Base-by-base conservation (phyloP, 1,140 invertebrate species). In the Zaprionus vittiger region DNA sequence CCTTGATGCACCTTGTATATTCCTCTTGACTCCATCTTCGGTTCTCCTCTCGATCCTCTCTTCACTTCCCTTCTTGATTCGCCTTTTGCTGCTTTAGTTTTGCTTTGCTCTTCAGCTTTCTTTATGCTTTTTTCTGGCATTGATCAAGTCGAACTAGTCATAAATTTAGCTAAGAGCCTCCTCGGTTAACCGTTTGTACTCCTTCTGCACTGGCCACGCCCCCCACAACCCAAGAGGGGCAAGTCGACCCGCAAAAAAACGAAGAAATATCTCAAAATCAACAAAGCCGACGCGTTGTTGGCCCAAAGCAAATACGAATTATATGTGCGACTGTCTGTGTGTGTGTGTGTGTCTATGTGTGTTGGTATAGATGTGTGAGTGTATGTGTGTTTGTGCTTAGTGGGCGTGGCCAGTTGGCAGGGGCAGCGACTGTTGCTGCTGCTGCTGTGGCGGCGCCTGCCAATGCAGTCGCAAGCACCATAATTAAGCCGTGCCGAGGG, bases 391-490 rank as follows among this genome's bases (percentile, higher is more conserved):
- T 79, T 84, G 81, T 81, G 76, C 81, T 76, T 69, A 76, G 78
- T 63, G 47, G 86, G 85, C 85, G 84, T 85, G 86, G 79, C 31
- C 68, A 81, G 81, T 56, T 82, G 65, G 73, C 63, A 52, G 47
- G 20, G 47, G 47, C 47, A 52, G 74, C 67, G 61, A 70, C 59
- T 73, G 81, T 59, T 68, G 79, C 37, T 64, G 68, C n/a, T 66
- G 68, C 38, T 60, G 79, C 64, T 54, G 65, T 62, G 70, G 75
- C 82, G 86, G 86, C 81, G 81, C 81, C 84, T 84, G 81, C 68
- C 86, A 77, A 72, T 79, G 86, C 85, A 81, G 82, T 67, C 76
- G 78, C 81, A 84, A 91, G 82, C 83, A 91, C 90, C 91, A 91
- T 90, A 91, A 91, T 89, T 90, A 89, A 89, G 85, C 74, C 69